These are phyloP conservation scores for Lagopus leucura DNA, from an alignment of 2,113 vertebrate genomes.

Conservation along the genomic window DNA sequence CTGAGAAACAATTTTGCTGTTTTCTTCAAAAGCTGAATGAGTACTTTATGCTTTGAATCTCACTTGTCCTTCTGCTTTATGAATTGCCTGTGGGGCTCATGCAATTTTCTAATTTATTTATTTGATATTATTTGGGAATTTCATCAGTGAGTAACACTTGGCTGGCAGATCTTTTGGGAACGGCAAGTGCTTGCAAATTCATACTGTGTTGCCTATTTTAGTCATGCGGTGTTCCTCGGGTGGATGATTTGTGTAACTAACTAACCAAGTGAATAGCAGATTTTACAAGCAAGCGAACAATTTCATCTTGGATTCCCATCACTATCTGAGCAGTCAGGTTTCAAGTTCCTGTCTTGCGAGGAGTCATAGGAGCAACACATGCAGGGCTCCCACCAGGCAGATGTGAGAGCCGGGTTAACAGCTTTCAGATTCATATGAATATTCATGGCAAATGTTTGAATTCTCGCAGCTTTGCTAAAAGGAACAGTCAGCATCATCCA, in stretches of 20 bases:
- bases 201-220: background rate
- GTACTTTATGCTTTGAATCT: background rate
- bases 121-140: conserved; percentile 5
- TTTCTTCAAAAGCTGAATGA: background rate
- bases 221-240: conserved; percentile 9
- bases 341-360: conserved; percentile 35
- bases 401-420: conserved; percentile 54
- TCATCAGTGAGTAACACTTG: background rate
- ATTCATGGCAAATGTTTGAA: conserved; percentile 42
- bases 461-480: conserved; percentile 3
- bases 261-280: background rate
- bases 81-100: background rate
- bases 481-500: background rate
- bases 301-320: conserved; percentile 28
- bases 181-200: background rate
- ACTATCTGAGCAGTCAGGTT: conserved; percentile 20
- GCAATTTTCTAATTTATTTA: background rate
- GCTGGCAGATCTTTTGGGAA: conserved; percentile 12
- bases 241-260: conserved; percentile 20
- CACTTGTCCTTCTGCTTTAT: background rate
- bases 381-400: conserved; percentile 55
- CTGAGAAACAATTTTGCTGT: background rate
- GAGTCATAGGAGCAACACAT: background rate
- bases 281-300: background rate
- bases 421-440: conserved; percentile 34